Conservation (phyloP, 2,797 vertebrate species). For the Selene dorsalis region DNA sequence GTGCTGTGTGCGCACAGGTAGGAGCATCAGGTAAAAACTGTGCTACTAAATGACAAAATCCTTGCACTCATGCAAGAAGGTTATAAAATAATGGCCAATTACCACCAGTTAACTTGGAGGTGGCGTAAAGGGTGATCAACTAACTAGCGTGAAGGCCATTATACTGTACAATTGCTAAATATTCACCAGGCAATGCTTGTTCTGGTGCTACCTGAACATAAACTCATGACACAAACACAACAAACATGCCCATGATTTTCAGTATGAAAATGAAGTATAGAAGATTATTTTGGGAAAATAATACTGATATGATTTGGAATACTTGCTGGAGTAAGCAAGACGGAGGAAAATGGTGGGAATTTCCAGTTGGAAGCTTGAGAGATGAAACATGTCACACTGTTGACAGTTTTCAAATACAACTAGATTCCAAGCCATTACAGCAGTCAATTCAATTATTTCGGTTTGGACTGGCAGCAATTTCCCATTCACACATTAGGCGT, state of each 20-base stretch:
- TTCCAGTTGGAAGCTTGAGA: background rate
- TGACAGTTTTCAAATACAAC: too few relatives aligned
- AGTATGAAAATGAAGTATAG: background rate
- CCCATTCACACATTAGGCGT: constrained; percentile 28
- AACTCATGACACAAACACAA: background rate
- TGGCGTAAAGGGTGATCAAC: background rate
- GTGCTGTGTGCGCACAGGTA: background rate
- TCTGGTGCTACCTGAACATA: background rate
- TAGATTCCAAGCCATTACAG: constrained; percentile 12
- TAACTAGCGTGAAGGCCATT: background rate
- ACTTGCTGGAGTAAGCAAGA: background rate
- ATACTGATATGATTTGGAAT: too few relatives aligned
- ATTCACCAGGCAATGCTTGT: background rate
- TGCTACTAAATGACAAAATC: background rate
- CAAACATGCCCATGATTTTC: background rate
- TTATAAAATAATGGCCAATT: background rate
- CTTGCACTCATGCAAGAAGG: background rate
- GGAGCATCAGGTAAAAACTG: background rate
- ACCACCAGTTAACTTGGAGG: background rate
- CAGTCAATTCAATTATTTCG: constrained; percentile 19
- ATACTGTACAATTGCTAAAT: too few relatives aligned
- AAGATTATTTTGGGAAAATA: background rate
- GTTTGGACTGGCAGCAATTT: constrained; percentile 40
- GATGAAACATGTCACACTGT: background rate
- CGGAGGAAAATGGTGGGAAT: background rate